phyloP scores from a whole-genome alignment of 2,797 vertebrate genomes.

The Holocentrus rufus region DNA sequence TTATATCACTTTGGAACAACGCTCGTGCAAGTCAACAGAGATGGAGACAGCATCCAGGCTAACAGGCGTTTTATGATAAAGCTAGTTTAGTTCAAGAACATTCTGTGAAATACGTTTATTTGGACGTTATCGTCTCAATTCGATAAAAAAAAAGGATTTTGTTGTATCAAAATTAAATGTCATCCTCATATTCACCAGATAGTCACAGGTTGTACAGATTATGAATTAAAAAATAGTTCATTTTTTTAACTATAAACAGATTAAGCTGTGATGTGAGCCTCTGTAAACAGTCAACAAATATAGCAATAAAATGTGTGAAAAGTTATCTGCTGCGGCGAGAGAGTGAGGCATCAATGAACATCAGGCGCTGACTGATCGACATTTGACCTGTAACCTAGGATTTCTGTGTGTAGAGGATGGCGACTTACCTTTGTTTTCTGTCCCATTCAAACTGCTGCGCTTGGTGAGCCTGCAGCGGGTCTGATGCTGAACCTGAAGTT shows the following conservation, averaged over 20 bases:
- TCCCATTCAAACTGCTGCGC: constrained; percentile 63
- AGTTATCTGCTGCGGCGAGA: neutral
- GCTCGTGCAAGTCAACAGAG: neutral
- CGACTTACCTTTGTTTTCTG: constrained; percentile 70
- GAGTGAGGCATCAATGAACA: neutral
- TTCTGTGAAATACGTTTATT: too few species aligned
- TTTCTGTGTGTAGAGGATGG: constrained; percentile 20
- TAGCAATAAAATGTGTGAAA: too few species aligned
- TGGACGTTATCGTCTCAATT: too few species aligned
- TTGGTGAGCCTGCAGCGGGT: neutral
- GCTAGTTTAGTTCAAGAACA: too few species aligned
- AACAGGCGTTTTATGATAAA: too few species aligned
- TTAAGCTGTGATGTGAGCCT: neutral
- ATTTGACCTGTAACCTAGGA: neutral
- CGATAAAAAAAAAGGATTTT: too few species aligned
- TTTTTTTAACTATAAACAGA: too few species aligned
- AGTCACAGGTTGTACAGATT: too few species aligned
- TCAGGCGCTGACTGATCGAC: neutral
- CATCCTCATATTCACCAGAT: too few species aligned
- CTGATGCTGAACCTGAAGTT: constrained; percentile 34
- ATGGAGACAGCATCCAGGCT: neutral
- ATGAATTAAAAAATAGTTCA: too few species aligned
- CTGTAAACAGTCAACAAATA: neutral
- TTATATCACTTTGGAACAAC: neutral
- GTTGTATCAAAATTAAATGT: too few species aligned